Evolutionary conservation across 2,888 invertebrate species (phyloP), one percentile per base, ranked within the genome.

Genomic region (Caradrina kadenii): DNA sequence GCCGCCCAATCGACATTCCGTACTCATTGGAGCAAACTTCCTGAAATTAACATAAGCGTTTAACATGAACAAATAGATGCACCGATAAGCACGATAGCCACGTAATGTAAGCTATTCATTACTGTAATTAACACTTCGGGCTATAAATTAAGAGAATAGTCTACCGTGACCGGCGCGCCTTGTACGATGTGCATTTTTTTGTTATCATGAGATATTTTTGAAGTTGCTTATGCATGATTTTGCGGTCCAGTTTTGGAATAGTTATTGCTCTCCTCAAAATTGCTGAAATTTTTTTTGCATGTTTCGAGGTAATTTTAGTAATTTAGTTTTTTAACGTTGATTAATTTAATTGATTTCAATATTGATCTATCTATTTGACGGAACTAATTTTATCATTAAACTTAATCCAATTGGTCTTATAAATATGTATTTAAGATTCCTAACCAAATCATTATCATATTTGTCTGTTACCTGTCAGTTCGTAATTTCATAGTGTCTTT

Each of bases 121-220:
- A 90, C 89, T 86, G 89, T 92, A 94, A 94, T 94, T 93, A 94
- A 93, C 94, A 94, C 93, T 89, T 91, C 83, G 76, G 71, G 73
- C 90, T 88, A 92, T 94, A 93, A 94, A 94, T 94, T 93, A 91
- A 76, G 75, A 75, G 83, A 49, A 83, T 89, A 85, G 84, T 84
- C 82, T 83, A 81, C 88, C 90, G 91, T 92, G 89, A 90, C 89
- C 73, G 87, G 80, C 90, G 78, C 86, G 88, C 90, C 90, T 90
- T 91, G 86, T 89, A 88, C 78, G 71, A 63, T 73, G 76, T 64
- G 63, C 64, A 70, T 75, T 69, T 71, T 81, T 73, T 22, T 69
- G 53, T 42, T 49, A 61, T 76, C 55, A 31, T 10, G 49, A 73
- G 35, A 15, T 10, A n/a, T 65, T 67, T 69, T 66, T 69, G 67